Base-by-base conservation (phyloP, 1,140 invertebrate genomes). In the Ceratoteleas bidentatus region DNA sequence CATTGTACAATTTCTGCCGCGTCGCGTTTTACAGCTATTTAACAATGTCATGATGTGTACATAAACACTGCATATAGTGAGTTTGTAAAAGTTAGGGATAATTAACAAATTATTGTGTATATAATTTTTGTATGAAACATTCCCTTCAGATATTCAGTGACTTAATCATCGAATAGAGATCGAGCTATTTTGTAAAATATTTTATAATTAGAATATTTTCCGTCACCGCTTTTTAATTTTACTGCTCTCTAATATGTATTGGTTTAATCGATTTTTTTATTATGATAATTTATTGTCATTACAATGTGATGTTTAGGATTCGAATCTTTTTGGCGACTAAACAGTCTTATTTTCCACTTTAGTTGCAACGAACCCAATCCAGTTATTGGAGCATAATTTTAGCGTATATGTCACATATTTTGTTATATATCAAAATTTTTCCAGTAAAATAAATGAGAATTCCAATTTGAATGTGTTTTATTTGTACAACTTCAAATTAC, bases 111-210 rank as follows among this genome's bases (percentile, higher is more conserved):
- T 14, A 58, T 62, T n/a, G 34, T 74, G 32, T 68, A 69, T 62
- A 69, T 61, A 58, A 64, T 65, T 49, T 74, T 78, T 74, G 60
- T 72, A 53, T 82, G 38, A 62, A 72, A 65, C 53, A 72, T 73
- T 77, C 60, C 74, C 58, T 72, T 73, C 47, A 24, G 16, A 24
- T 62, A 73, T 60, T 43, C 33, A 72, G 52, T 53, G 50, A 77
- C 47, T 78, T 49, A 73, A 66, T 8, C 15, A 52, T 47, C 6
- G 50, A 69, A 49, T 49, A 49, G 40, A 36, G 14, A 36, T 14
- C 6, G 24, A 66, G 11, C 32, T 43, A 43, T 69, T 69, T 69
- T 58, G 43, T 69, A 57, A 40, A 40, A 57, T 69, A 58, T 58
- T 69, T 32, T 50, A 5, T 49, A 47, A 16, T 8, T 54, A 14